A percentile compares a stretch with the other conserved stretches of the same genome.
phyloP scores from a whole-genome alignment of 2,797 vertebrate genomes.

The Caiman crocodilus region DNA sequence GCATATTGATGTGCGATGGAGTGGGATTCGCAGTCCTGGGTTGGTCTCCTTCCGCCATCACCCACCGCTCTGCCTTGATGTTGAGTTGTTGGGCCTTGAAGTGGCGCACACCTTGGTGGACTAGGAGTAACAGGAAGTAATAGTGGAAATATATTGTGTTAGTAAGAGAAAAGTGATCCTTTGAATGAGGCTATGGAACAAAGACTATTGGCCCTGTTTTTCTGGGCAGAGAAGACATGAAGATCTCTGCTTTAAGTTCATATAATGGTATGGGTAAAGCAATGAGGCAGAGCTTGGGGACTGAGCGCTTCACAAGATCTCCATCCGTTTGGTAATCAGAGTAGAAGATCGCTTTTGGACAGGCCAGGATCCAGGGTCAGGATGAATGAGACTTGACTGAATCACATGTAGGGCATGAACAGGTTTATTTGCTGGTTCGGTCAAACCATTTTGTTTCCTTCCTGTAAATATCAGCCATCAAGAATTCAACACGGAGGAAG shows the following conservation, averaged over 20 bases:
- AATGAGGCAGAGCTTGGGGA: background rate
- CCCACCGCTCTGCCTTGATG: too few species aligned
- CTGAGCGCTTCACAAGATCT: background rate
- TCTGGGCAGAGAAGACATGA: background rate
- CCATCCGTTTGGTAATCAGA: background rate
- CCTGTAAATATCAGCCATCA: background rate
- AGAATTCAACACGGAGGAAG: background rate
- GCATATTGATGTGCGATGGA: background rate
- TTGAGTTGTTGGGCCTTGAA: too few species aligned
- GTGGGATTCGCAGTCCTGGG: too few species aligned
- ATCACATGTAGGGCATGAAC: background rate
- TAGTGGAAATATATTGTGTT: background rate
- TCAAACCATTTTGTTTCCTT: background rate
- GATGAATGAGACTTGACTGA: background rate
- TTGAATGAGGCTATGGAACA: background rate
- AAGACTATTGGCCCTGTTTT: accelerated
- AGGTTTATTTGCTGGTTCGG: accelerated
- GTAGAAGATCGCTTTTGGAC: background rate
- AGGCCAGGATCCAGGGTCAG: background rate
- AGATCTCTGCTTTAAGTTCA: background rate
- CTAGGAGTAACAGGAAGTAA: background rate
- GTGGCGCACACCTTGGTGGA: background rate
- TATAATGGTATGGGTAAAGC: background rate
- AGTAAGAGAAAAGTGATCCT: background rate
- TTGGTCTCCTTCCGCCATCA: too few species aligned